Percentiles rank a stretch among this genome's conserved stretches.
These are phyloP conservation scores for Trachelus tabidus DNA, from an alignment of 2,888 invertebrate species.

Conservation along the genomic window DNA sequence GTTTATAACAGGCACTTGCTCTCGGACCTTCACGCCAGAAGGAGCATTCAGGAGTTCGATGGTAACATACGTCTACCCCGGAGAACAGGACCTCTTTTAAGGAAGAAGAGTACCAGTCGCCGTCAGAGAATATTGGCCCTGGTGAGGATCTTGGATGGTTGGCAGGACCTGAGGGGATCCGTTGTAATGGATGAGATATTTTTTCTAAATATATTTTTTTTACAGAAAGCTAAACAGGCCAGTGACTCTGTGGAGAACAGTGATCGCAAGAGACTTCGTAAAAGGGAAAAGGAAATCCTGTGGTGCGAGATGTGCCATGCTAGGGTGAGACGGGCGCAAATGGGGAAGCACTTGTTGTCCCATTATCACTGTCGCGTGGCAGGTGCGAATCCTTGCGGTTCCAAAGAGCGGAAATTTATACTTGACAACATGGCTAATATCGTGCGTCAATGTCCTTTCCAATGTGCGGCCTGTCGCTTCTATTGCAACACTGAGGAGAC, in stretches of 20 bases:
- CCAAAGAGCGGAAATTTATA: slow-evolving; percentile 73
- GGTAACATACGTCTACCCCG: slow-evolving; percentile 46
- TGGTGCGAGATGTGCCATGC: slow-evolving; percentile 80
- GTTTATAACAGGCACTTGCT: slow-evolving; percentile 83
- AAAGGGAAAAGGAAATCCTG: slow-evolving; percentile 70
- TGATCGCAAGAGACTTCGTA: slow-evolving; percentile 66
- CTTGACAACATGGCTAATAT: slow-evolving; percentile 82
- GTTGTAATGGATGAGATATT: not conserved
- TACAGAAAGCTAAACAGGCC: slow-evolving; percentile 27
- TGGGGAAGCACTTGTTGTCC: slow-evolving; percentile 88
- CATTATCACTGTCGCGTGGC: slow-evolving; percentile 81
- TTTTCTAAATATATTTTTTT: slow-evolving; percentile 6
- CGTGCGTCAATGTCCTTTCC: slow-evolving; percentile 85
- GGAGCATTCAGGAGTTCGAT: slow-evolving; percentile 72
- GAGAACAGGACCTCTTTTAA: slow-evolving; percentile 21
- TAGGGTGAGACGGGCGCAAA: slow-evolving; percentile 74
- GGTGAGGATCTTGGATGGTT: slow-evolving; percentile 11
- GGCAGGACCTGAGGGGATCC: not conserved
- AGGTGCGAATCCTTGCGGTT: slow-evolving; percentile 73
- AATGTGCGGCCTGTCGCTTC: slow-evolving; percentile 86
- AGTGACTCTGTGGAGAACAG: slow-evolving; percentile 14
- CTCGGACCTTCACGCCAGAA: slow-evolving; percentile 75
- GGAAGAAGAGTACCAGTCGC: slow-evolving; percentile 3
- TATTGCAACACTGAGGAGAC: slow-evolving; percentile 82
- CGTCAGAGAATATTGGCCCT: slow-evolving; percentile 20